A percentile compares a stretch with the other conserved stretches of the same genome.
Conservation (phyloP, 2,113 vertebrate species). For the Craseonycteris thonglongyai region DNA sequence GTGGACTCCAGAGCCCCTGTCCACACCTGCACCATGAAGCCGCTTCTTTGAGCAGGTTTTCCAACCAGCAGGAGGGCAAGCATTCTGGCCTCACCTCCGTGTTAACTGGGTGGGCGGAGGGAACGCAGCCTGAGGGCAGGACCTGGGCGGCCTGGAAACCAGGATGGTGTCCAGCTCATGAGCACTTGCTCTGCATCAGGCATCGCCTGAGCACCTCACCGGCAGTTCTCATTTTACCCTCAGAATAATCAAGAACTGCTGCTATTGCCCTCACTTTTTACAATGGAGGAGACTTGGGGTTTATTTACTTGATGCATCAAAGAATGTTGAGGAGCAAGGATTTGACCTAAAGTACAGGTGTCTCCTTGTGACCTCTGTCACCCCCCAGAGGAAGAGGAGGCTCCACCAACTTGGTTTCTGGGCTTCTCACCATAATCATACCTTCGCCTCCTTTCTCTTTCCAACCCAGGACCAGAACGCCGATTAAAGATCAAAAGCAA, state of each 20-base stretch:
- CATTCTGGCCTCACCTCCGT: neutral
- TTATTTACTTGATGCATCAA: neutral
- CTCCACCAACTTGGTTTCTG: neutral
- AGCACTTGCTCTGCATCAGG: neutral
- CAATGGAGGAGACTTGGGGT: neutral
- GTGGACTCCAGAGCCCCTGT: neutral
- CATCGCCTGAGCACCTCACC: neutral
- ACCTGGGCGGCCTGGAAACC: neutral
- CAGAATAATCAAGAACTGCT: neutral
- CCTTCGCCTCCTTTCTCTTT: neutral
- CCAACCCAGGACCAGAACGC: neutral
- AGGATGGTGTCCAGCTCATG: neutral
- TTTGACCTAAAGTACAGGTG: neutral
- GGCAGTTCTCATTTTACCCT: neutral
- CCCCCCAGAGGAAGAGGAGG: no score
- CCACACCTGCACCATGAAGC: accelerated
- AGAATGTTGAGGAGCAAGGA: neutral
- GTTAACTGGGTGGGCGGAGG: accelerated
- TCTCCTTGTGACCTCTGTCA: neutral
- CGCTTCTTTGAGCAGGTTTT: no score
- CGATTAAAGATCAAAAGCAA: neutral
- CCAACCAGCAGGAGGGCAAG: neutral
- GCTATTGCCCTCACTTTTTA: neutral
- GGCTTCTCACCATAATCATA: neutral
- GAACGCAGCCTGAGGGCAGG: neutral